Evolutionary conservation across 1,140 invertebrate species (phyloP).

Genomic region (Drosophila tani): DNA sequence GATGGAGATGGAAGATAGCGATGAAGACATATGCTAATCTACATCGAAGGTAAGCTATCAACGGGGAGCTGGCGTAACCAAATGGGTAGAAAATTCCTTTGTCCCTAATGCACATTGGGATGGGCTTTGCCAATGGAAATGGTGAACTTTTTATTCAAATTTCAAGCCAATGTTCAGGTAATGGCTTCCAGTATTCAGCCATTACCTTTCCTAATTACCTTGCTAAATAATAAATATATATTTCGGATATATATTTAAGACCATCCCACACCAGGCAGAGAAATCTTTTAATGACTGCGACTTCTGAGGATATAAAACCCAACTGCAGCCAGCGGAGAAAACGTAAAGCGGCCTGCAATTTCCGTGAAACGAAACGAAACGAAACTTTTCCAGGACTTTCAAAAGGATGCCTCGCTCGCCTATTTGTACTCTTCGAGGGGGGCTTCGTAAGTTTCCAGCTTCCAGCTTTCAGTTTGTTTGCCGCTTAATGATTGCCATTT

Average conservation of each 20-base stretch:
- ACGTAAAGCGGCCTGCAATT: not conserved
- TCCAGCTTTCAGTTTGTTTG: conserved; percentile 35
- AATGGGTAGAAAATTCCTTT: conserved; percentile 38
- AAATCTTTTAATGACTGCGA: conserved; percentile 16
- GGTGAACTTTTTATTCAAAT: not conserved
- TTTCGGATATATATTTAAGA: too few species aligned
- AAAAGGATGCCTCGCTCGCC: conserved; percentile 9
- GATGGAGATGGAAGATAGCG: conserved; percentile 19
- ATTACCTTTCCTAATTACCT: too few species aligned
- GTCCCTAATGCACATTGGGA: conserved; percentile 28
- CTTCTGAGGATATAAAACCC: conserved; percentile 5
- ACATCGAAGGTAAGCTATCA: conserved; percentile 25
- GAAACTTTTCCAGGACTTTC: conserved; percentile 15
- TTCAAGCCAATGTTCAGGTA: not conserved
- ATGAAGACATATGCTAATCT: conserved; percentile 54
- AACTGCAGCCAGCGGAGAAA: not conserved
- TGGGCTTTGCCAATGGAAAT: conserved; percentile 13
- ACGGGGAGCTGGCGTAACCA: conserved; percentile 27
- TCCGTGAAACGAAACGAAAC: conserved; percentile 1
- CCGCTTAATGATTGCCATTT: conserved; percentile 57
- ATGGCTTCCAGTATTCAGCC: too few species aligned
- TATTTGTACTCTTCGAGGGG: conserved; percentile 4
- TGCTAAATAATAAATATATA: too few species aligned
- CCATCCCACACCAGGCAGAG: too few species aligned
- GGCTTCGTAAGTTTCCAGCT: conserved; percentile 3